Base-by-base conservation (phyloP, 1,140 invertebrate genomes). In the Cecropterus lyciades region DNA sequence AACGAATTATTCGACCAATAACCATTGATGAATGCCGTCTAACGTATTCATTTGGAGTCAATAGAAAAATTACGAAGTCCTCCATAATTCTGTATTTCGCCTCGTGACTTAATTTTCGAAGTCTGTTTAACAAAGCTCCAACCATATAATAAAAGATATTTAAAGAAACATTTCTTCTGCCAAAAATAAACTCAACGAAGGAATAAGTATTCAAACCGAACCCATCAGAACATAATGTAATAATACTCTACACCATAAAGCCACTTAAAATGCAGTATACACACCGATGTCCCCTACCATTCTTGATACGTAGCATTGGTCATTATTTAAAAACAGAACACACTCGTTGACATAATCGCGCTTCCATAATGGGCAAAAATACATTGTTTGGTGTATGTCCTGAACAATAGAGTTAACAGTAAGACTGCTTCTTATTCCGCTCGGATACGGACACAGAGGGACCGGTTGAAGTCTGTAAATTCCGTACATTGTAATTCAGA, bases 401-500 rank as follows among this genome's bases (percentile, higher is more conserved):
- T 73, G 76, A 84, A 91, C 89, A 91, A 90, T 90, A 82, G 82
- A 83, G 79, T 80, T 90, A 89, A 91, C 89, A 85, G 87, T 90
- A 90, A 80, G 80, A 65, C 86, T 89, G 86, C 65, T 91, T 91
- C 87, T 91, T 90, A 91, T 91, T 91, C 89, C 89, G 89, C 75
- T 82, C 89, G 89, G 87, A 90, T 84, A 85, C 85, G 86, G 85
- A 87, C 86, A 74, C 79, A 62, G 67, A 75, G 77, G 73, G 77
- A 77, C 73, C 76, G 81, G 77, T 85, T 82, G 82, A 80, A 82
- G 82, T 80, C 82, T 82, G 83, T 89, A 84, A 82, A 89, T 89
- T 84, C 85, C 82, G 72, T 85, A 86, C 89, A 91, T 91, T 91
- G 87, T 91, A 84, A 91, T 91, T 89, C 89, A 87, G 86, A 87